Evolutionary conservation across 2,888 invertebrate genomes (phyloP).

Genomic region (Sphinx pinastri): DNA sequence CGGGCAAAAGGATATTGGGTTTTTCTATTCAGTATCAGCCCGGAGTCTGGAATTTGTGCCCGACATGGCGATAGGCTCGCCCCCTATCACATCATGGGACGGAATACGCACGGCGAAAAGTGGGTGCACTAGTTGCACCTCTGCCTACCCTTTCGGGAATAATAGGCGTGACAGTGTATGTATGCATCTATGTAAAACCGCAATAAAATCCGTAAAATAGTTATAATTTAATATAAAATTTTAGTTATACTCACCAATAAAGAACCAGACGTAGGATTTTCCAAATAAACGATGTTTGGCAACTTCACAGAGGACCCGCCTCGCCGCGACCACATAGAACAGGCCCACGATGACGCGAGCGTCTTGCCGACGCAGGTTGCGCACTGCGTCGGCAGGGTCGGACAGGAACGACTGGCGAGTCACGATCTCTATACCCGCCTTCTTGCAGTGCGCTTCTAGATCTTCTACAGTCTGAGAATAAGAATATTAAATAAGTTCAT

Average conservation of each 20-base stretch:
- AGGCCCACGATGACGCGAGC: constrained; percentile 98
- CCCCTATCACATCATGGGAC: too few species aligned
- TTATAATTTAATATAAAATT: too few species aligned
- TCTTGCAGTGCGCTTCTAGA: constrained; percentile 96
- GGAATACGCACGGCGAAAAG: too few species aligned
- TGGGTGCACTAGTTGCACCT: too few species aligned
- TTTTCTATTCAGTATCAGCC: too few species aligned
- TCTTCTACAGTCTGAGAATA: constrained; percentile 95
- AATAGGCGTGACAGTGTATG: too few species aligned
- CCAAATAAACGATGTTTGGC: constrained; percentile 97
- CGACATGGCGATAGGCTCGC: too few species aligned
- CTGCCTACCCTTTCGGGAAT: too few species aligned
- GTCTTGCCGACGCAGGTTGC: constrained; percentile 97
- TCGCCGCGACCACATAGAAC: constrained; percentile 98
- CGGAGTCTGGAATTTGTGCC: too few species aligned
- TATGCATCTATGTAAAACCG: too few species aligned
- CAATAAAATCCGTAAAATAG: too few species aligned
- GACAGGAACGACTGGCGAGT: constrained; percentile 98
- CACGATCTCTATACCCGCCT: constrained; percentile 96
- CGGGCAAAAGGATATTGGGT: too few species aligned
- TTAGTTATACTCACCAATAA: constrained; percentile 90
- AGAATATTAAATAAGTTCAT: not conserved
- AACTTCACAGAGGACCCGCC: constrained; percentile 97
- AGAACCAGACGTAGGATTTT: constrained; percentile 99
- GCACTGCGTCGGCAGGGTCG: constrained; percentile 97